Evolutionary conservation across 2,113 vertebrate genomes (phyloP), one percentile per base, ranked within the genome.

Genomic region (Cricetomys ansorgei): DNA sequence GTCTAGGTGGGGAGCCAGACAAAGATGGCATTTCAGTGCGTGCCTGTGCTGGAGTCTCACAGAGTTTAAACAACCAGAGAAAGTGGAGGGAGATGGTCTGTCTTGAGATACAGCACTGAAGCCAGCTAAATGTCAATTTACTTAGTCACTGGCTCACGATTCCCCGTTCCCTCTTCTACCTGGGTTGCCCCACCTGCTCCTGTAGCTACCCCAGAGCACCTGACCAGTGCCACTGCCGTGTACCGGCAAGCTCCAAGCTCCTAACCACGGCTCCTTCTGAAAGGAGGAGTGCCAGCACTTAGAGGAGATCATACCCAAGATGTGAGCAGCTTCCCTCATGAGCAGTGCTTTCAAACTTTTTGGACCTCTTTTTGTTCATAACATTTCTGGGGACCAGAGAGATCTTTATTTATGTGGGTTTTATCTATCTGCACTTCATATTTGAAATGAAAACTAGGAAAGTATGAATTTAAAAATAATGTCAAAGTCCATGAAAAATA

Each of bases 401-500:
- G 45, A 29, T 1, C 19, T 50, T 65, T 73, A 25, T 6, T 84
- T 62, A 19, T 57, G 19, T 65, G 83, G 29, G 11, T 67, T 73
- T 31, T 31, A 5, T 53, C 23, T 76, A 16, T 72, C 13, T 70
- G 5, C 64, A 55, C 87, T 94, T 67, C 29, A 17, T 48, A 72
- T 81, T 92, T 95, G 72, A 91, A 96, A 79, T 81, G 40, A 95
- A 94, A 93, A 19, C 43, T 67, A 8, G 29, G 29, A 91, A 96
- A 91, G 57, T 67, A 76, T 94, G 77, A n/a, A 80, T 53, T 57
- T 15, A 57, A 81, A 57, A 57, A 57, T 57, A 57, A 57, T n/a
- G 50, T 8, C 50, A 53, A 80, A 34, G 7, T 96, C 85, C 81
- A 67, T 92, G 76, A 53, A 92, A 90, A 53, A 40, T 85, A 67